Percentiles rank a stretch among this genome's conserved stretches.
Conservation (phyloP, 2,113 vertebrate genomes). For the Zosterops hypoxanthus region DNA sequence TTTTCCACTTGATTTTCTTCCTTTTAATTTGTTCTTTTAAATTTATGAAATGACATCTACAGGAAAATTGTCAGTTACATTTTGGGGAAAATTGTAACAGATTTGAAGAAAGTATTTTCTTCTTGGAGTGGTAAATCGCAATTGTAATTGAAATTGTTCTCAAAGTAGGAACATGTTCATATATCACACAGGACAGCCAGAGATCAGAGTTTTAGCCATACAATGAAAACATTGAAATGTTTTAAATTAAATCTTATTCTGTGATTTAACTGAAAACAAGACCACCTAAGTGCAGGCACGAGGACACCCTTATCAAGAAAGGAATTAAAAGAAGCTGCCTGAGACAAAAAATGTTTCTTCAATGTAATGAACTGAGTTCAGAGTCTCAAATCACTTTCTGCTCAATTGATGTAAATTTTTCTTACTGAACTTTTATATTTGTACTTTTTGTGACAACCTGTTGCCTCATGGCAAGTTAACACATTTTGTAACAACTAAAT, state of each 20-base stretch:
- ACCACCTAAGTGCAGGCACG: constrained; percentile 23
- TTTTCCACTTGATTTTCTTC: not conserved
- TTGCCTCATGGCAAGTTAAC: not conserved
- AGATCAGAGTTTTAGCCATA: constrained; percentile 37
- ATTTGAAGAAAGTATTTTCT: constrained; percentile 11
- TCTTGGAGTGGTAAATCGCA: constrained; percentile 1
- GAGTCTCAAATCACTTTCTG: not conserved
- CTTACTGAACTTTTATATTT: not conserved
- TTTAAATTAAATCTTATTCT: constrained; percentile 24
- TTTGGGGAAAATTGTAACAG: not conserved
- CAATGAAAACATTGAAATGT: constrained; percentile 40
- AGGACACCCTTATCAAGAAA: not conserved
- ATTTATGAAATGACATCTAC: not conserved
- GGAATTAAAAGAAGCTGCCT: not conserved
- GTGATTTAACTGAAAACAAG: constrained; percentile 39
- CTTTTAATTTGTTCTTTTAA: not conserved
- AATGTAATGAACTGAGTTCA: not conserved
- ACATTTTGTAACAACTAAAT: not conserved
- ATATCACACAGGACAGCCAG: not conserved
- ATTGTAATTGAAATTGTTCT: constrained; percentile 4
- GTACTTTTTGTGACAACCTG: not conserved
- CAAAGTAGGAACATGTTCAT: constrained; percentile 14
- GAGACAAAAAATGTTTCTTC: not conserved
- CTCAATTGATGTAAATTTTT: not conserved
- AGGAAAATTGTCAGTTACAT: not conserved